Conservation (phyloP, 1,140 invertebrate genomes). For the Bombus impatiens region DNA sequence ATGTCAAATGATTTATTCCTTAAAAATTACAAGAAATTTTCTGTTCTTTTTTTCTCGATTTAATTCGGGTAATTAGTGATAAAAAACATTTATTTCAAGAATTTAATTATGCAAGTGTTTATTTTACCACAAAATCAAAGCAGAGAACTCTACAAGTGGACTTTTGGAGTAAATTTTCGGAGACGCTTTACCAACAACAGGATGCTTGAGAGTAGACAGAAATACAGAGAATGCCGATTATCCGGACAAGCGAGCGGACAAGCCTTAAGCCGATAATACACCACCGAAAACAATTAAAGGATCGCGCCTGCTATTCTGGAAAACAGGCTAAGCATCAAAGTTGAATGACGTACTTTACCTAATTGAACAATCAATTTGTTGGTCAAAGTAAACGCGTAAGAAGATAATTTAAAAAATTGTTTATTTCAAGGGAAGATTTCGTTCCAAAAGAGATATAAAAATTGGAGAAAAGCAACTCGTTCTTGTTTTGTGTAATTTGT, state of each 20-base stretch:
- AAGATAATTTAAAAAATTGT: background rate
- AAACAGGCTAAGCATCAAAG: background rate
- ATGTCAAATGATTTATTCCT: too few species aligned
- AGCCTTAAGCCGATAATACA: constrained; percentile 32
- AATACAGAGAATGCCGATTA: constrained; percentile 8
- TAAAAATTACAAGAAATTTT: too few species aligned
- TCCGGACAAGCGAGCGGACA: constrained; percentile 15
- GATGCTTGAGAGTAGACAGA: background rate
- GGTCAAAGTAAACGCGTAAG: too few species aligned
- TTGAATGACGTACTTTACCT: background rate
- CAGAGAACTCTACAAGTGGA: background rate
- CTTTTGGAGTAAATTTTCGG: background rate
- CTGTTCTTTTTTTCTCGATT: too few species aligned
- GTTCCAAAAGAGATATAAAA: background rate
- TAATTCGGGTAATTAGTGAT: too few species aligned
- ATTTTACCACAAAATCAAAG: background rate
- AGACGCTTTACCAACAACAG: background rate
- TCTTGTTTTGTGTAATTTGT: background rate
- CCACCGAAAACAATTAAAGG: constrained; percentile 26
- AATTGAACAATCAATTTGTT: background rate
- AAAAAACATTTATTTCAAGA: too few species aligned
- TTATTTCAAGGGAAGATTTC: background rate
- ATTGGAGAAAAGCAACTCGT: background rate
- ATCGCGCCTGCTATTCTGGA: constrained; percentile 21
- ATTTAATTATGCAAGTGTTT: background rate